Evolutionary conservation across 2,888 invertebrate genomes (phyloP).

Genomic region (Crematogaster levior): DNA sequence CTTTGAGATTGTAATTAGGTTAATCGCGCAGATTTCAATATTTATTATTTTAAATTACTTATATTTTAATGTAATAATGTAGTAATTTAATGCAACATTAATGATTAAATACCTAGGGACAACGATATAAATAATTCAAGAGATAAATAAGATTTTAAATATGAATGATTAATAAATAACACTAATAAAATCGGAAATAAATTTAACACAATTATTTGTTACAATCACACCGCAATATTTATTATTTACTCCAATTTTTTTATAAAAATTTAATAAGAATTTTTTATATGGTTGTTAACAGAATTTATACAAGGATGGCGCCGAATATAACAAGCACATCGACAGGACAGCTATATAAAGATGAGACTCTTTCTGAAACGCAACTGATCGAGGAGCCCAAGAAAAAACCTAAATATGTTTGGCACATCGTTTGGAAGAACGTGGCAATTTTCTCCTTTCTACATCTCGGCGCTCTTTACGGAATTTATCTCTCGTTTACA

Average conservation of each 20-base stretch:
- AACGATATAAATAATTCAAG: neutral
- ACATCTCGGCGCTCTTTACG: slow-evolving; percentile 92
- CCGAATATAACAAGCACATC: slow-evolving; percentile 85
- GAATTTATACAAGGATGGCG: slow-evolving; percentile 82
- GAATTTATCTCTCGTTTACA: slow-evolving; percentile 90
- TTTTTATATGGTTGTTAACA: slow-evolving; percentile 50
- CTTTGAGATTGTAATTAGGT: too few relatives aligned
- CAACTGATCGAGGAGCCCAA: slow-evolving; percentile 51
- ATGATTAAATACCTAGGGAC: neutral
- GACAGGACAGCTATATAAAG: slow-evolving; percentile 84
- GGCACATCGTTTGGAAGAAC: slow-evolving; percentile 92
- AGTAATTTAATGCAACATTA: too few relatives aligned
- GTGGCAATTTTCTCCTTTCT: slow-evolving; percentile 92
- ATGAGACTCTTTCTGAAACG: slow-evolving; percentile 69
- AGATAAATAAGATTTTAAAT: neutral
- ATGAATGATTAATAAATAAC: neutral
- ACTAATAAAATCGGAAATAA: neutral
- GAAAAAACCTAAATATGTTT: slow-evolving; percentile 67
- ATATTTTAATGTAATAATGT: neutral
- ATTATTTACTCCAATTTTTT: neutral
- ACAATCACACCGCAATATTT: neutral
- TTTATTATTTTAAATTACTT: neutral
- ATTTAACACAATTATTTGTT: neutral
- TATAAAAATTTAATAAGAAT: neutral
- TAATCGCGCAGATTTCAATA: neutral